Conservation (phyloP, 1,140 invertebrate species). For the Sarcophaga bullata region DNA sequence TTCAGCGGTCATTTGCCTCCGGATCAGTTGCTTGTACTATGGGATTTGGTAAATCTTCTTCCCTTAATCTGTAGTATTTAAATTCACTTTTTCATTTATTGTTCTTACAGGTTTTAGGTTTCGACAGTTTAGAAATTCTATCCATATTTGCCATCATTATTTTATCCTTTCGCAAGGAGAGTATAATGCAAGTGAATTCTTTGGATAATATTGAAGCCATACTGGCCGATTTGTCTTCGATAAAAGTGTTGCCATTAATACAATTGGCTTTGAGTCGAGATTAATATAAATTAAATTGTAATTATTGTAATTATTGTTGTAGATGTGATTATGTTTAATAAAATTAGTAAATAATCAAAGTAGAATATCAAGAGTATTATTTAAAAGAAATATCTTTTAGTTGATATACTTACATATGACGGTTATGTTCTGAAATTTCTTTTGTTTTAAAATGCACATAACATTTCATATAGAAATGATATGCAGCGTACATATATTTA, state of each 20-base stretch:
- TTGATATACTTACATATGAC: too few relatives aligned
- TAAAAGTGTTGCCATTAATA: constrained; percentile 86
- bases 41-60: constrained; percentile 75
- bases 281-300: constrained; percentile 37
- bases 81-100: neutral
- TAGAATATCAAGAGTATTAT: constrained; percentile 30
- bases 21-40: constrained; percentile 89
- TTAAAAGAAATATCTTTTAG: too few relatives aligned
- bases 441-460: too few relatives aligned
- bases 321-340: neutral
- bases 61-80: neutral
- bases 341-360: constrained; percentile 28
- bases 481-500: too few relatives aligned
- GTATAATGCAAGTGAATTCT: constrained; percentile 88
- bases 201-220: constrained; percentile 88
- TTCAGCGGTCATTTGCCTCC: constrained; percentile 94
- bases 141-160: constrained; percentile 88
- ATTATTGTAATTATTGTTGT: neutral
- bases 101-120: constrained; percentile 79
- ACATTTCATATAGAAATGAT: too few relatives aligned
- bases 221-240: constrained; percentile 88
- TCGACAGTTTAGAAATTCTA: constrained; percentile 90
- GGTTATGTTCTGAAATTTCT: too few relatives aligned
- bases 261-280: constrained; percentile 73
- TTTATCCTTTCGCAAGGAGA: constrained; percentile 91